Evolutionary conservation across 1,140 invertebrate species (phyloP).

Genomic region (Hydropsyche tenuis): DNA sequence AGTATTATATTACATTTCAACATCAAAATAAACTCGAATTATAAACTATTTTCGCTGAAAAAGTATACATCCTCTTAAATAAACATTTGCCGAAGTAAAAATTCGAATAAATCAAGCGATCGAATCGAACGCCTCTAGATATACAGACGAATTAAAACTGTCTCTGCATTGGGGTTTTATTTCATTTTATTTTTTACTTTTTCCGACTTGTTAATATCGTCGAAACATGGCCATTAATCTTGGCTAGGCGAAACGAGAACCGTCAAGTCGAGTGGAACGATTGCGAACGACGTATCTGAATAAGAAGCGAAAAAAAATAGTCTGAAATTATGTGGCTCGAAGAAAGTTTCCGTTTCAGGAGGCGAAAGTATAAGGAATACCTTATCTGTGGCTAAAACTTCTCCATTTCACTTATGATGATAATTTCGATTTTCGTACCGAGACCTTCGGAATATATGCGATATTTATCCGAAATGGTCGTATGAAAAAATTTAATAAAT

Average conservation of each 20-base stretch:
- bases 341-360: background rate
- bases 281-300: background rate
- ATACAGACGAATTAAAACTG: too few relatives aligned
- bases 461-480: too few relatives aligned
- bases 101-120: slow-evolving; percentile 19
- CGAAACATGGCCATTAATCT: slow-evolving; percentile 38
- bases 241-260: slow-evolving; percentile 2
- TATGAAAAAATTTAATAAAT: too few relatives aligned
- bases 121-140: background rate
- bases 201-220: slow-evolving; percentile 30
- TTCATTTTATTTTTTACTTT: background rate
- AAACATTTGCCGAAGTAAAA: background rate
- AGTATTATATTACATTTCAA: too few relatives aligned
- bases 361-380: background rate
- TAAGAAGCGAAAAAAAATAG: too few relatives aligned
- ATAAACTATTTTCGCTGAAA: too few relatives aligned
- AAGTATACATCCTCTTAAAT: too few relatives aligned
- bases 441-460: too few relatives aligned
- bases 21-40: too few relatives aligned
- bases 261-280: slow-evolving; percentile 24
- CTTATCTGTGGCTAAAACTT: background rate
- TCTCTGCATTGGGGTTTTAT: too few relatives aligned
- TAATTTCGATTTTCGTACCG: background rate
- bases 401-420: slow-evolving; percentile 9
- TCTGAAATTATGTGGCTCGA: too few relatives aligned